Evolutionary conservation across 2,113 vertebrate species (phyloP).

Genomic region (Corapipo altera): DNA sequence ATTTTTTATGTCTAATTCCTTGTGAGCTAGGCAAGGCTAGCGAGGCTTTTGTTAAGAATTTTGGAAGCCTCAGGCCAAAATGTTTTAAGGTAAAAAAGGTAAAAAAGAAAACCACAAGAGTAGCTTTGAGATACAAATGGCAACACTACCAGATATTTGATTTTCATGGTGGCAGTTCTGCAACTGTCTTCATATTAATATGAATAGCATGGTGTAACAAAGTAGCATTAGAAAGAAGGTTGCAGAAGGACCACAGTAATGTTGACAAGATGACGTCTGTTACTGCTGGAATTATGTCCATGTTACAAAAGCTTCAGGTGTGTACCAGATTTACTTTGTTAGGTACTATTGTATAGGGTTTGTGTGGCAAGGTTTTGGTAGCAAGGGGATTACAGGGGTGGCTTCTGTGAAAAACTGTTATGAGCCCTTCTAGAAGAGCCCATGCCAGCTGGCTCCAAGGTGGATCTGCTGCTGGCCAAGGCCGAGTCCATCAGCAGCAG

Average conservation of each 20-base stretch:
- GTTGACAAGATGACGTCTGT: not conserved
- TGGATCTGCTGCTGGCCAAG: not conserved
- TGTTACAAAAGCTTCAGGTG: not conserved
- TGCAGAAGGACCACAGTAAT: not conserved
- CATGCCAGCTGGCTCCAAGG: not conserved
- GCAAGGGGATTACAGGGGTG: not conserved
- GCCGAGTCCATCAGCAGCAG: not conserved
- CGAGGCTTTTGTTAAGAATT: not conserved
- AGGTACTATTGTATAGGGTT: not conserved
- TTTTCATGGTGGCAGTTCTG: not conserved
- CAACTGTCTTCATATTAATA: not conserved
- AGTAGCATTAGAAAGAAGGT: not conserved
- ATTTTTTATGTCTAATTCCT: not conserved
- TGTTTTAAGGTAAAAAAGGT: not conserved
- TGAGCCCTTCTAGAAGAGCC: not conserved
- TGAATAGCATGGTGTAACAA: not conserved
- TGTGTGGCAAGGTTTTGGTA: not conserved
- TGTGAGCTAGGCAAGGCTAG: not conserved
- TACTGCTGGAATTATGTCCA: not conserved
- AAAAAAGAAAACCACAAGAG: not conserved
- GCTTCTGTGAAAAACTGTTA: not conserved
- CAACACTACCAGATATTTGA: not conserved
- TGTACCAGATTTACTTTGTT: not conserved
- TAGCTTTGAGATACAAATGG: not conserved
- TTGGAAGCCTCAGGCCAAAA: not conserved